Evolutionary conservation across 1,140 invertebrate species (phyloP), one percentile per base, ranked within the genome.

Genomic region (Panonychus citri): DNA sequence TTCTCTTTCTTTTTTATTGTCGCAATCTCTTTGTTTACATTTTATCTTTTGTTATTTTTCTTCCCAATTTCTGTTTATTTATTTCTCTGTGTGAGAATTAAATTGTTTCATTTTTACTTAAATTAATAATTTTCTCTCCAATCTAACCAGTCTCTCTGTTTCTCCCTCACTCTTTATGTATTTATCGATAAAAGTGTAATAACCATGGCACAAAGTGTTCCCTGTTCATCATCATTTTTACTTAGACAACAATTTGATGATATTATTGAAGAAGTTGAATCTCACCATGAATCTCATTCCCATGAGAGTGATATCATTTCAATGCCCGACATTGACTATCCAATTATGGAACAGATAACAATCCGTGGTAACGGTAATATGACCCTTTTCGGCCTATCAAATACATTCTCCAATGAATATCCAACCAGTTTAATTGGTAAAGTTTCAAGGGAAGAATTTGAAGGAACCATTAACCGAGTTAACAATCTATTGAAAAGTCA

Each of bases 351-450:
- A 43, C 58, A 59, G 25, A 61, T 61, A n/a, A 27, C 53, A 3
- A 59, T 60, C 21, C 43, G 60, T 25, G 60, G 60, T 12, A 61
- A 61, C 30, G 60, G 57, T 15, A 59, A 60, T 40, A 54, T 61
- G 43, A 61, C 60, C 21, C 30, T 61, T 15, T 61, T 61, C 37
- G 60, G 60, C 21, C 40, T 61, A n/a, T 56, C 58, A 1, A 61
- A 61, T 42, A 40, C 26, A 19, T 61, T 60, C 26, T 17, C 26
- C 12, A 27, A 13, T 46, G 34, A 58, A 8, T 61, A 61, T 57
- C 60, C 60, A 39, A 52, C 58, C 2, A 21, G 49, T 27, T 42
- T 61, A 27, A 40, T 61, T 27, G 60, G 60, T 43, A 42, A 59
- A n/a, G 58, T 61, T 1, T 48, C 49, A 25, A 30, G 28, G 21